Evolutionary conservation across 1,140 invertebrate species (phyloP).

Genomic region (Halictus rubicundus): DNA sequence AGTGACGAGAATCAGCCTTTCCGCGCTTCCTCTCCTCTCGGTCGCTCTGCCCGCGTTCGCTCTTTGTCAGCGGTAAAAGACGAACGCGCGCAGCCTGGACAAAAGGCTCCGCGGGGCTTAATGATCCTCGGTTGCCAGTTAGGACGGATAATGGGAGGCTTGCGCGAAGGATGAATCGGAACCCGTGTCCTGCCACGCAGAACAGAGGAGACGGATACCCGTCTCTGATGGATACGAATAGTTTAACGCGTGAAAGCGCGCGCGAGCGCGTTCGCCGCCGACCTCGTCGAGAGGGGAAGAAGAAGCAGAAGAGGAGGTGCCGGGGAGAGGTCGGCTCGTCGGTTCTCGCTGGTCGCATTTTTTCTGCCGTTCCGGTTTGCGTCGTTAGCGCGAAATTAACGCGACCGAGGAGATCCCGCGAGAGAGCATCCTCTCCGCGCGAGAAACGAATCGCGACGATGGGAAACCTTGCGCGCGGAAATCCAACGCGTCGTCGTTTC

Average conservation of each 20-base stretch:
- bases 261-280: neutral
- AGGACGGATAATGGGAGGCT: constrained; percentile 61
- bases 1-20: too few species aligned
- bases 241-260: constrained; percentile 29
- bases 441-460: constrained; percentile 10
- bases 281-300: too few species aligned
- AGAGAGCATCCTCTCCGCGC: too few species aligned
- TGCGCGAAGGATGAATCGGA: constrained; percentile 62
- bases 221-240: constrained; percentile 28
- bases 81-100: constrained; percentile 33
- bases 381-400: constrained; percentile 4
- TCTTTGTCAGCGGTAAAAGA: constrained; percentile 26
- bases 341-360: neutral
- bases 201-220: constrained; percentile 32
- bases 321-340: too few species aligned
- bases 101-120: constrained; percentile 61
- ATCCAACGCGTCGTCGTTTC: constrained; percentile 57
- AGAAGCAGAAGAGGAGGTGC: constrained; percentile 16
- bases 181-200: constrained; percentile 55
- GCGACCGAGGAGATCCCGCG: neutral
- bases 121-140: constrained; percentile 64
- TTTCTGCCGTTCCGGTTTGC: neutral
- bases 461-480: constrained; percentile 10
- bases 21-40: too few species aligned
- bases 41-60: neutral